Conservation (phyloP, 2,797 vertebrate genomes). For the Salmo trutta region DNA sequence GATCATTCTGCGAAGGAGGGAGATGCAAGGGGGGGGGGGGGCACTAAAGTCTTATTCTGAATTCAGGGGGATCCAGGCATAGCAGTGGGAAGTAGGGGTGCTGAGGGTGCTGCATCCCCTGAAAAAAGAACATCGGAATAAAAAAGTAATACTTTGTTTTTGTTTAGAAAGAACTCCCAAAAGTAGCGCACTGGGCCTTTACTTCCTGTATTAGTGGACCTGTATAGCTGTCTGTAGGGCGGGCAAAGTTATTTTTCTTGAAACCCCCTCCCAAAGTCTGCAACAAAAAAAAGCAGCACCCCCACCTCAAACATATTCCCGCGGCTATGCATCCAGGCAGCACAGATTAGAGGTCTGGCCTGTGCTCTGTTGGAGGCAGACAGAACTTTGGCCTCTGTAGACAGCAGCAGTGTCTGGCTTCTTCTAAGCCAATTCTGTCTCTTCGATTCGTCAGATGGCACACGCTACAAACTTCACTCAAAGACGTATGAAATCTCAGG, state of each 20-base stretch:
- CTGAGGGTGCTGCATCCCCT: too few relatives aligned
- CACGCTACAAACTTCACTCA: not conserved
- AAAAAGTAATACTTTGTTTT: too few relatives aligned
- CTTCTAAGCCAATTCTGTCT: not conserved
- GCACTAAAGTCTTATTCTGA: constrained; percentile 1
- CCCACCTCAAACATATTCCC: too few relatives aligned
- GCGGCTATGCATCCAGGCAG: not conserved
- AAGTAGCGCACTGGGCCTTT: too few relatives aligned
- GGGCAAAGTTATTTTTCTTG: too few relatives aligned
- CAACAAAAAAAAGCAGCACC: too few relatives aligned
- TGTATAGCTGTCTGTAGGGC: too few relatives aligned
- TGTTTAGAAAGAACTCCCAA: too few relatives aligned
- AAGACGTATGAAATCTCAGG: not conserved
- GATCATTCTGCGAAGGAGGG: not conserved
- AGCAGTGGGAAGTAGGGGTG: too few relatives aligned
- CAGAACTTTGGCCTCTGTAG: constrained; percentile 1
- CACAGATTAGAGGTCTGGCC: constrained; percentile 21
- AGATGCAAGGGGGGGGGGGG: not conserved
- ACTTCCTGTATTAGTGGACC: too few relatives aligned
- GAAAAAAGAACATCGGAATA: too few relatives aligned
- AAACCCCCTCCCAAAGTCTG: too few relatives aligned
- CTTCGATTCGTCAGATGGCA: not conserved
- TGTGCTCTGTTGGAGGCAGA: constrained; percentile 4
- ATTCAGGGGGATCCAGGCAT: constrained; percentile 1
- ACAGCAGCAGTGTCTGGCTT: not conserved